Conservation (phyloP, 2,113 vertebrate genomes). For the Budorcas taxicolor region DNA sequence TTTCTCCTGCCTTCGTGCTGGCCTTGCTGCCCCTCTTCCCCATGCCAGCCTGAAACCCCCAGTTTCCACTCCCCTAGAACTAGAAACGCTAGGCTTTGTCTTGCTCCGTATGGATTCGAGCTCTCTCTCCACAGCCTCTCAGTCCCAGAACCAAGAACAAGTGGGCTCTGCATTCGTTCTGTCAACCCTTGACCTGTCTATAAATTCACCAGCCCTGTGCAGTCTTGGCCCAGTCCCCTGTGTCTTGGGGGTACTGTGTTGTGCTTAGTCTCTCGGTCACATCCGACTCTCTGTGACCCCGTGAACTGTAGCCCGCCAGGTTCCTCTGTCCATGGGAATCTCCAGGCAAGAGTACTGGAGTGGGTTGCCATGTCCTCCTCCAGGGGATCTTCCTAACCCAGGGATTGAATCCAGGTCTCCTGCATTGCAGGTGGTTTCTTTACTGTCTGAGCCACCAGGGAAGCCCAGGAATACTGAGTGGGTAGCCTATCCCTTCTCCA, state of each 20-base stretch:
- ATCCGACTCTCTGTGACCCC: background rate
- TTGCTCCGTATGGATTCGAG: background rate
- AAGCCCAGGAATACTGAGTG: background rate
- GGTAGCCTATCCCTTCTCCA: background rate
- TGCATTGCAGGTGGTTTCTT: background rate
- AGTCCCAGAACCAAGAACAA: background rate
- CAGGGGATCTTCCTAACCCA: background rate
- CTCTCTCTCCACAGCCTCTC: background rate
- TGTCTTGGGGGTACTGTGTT: background rate
- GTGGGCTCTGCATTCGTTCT: background rate
- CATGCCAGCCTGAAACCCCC: background rate
- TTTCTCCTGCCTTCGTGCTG: background rate
- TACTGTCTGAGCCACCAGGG: background rate
- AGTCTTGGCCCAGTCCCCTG: background rate
- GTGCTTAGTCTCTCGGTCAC: background rate
- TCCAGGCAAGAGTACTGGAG: background rate
- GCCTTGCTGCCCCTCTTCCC: background rate
- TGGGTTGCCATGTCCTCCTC: background rate
- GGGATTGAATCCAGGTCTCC: background rate
- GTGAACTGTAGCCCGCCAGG: background rate
- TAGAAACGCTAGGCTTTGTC: background rate
- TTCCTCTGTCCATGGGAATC: background rate
- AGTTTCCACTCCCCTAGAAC: background rate
- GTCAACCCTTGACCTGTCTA: background rate
- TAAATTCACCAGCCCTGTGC: background rate